Evolutionary conservation across 1,140 invertebrate genomes (phyloP).

Genomic region (Apis florea): DNA sequence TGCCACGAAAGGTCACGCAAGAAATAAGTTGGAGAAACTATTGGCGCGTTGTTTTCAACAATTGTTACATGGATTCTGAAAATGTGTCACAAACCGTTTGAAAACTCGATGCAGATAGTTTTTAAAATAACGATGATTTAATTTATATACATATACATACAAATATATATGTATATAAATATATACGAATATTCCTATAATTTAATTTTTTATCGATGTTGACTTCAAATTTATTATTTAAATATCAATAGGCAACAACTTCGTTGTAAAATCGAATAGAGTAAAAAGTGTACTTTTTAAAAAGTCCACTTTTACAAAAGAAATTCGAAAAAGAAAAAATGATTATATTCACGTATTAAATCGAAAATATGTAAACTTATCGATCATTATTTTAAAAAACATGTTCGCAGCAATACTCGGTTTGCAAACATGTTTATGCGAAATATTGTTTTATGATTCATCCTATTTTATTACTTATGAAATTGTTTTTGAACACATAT

Average conservation of each 20-base stretch:
- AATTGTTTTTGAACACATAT: not conserved
- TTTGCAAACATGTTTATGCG: not conserved
- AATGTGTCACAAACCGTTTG: constrained; percentile 4
- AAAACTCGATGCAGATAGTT: constrained; percentile 55
- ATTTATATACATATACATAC: not conserved
- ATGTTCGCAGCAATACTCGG: constrained; percentile 8
- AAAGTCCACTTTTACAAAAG: too few species aligned
- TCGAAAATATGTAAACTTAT: not conserved
- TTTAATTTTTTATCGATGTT: not conserved
- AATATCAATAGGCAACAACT: not conserved
- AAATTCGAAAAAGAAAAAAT: too few species aligned
- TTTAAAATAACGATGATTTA: constrained; percentile 41
- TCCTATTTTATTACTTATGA: not conserved
- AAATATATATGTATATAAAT: too few species aligned
- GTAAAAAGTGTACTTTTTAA: not conserved
- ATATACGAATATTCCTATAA: not conserved
- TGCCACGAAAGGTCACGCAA: constrained; percentile 79
- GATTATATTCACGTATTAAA: too few species aligned
- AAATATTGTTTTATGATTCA: not conserved
- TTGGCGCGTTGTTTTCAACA: constrained; percentile 47
- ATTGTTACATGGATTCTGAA: constrained; percentile 45
- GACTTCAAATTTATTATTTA: not conserved
- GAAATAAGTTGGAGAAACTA: constrained; percentile 68
- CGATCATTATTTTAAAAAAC: constrained; percentile 15
- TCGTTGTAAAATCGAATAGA: not conserved